phyloP scores from a whole-genome alignment of 1,140 invertebrate species.

The Phenacoccus solenopsis region DNA sequence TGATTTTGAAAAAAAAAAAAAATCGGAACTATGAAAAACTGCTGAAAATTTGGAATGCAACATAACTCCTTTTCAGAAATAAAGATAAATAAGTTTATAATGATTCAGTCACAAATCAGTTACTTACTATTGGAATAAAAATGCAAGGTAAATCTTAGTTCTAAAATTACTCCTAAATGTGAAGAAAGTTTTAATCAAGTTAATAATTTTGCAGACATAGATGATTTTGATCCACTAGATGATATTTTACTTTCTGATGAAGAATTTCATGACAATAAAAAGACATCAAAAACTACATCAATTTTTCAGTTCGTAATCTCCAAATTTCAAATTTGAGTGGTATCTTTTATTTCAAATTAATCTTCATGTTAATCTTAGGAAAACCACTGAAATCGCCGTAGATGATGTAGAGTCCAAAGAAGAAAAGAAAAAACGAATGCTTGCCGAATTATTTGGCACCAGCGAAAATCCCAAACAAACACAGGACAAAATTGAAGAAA shows the following conservation, averaged over 20 bases:
- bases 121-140: no score
- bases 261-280: not conserved
- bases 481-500: not conserved
- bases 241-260: constrained; percentile 2
- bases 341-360: not conserved
- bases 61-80: no score
- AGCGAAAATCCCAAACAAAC: not conserved
- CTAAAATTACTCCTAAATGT: no score
- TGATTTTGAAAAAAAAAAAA: no score
- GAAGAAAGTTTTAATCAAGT: no score
- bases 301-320: not conserved
- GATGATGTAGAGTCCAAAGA: not conserved
- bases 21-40: no score
- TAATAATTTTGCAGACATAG: not conserved
- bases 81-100: no score
- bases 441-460: not conserved
- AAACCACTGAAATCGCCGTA: not conserved
- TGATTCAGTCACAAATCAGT: no score
- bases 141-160: not conserved
- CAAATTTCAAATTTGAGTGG: not conserved
- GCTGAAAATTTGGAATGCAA: no score
- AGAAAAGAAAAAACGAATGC: not conserved
- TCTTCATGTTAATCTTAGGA: not conserved
- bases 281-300: not conserved
- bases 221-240: constrained; percentile 6